Conservation (phyloP, 2,888 invertebrate species). For the Caradrina kadenii region DNA sequence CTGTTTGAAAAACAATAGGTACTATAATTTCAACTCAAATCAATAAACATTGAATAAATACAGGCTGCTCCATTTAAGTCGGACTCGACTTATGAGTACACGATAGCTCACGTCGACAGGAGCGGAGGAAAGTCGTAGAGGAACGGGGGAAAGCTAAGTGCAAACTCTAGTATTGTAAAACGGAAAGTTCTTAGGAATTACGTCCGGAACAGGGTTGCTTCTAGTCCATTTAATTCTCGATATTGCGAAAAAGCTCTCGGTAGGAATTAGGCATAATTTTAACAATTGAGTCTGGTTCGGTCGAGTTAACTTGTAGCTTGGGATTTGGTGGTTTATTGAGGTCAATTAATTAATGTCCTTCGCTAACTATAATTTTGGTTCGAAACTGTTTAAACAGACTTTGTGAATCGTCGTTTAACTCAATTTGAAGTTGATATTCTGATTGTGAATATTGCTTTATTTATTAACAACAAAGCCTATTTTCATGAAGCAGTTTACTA, state of each 20-base stretch:
- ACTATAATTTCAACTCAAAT: conserved; percentile 28
- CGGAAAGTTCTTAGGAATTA: conserved; percentile 70
- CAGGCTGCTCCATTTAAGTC: conserved; percentile 57
- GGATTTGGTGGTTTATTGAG: conserved; percentile 10
- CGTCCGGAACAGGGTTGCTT: conserved; percentile 42
- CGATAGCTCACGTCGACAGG: conserved; percentile 40
- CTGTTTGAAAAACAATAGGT: conserved; percentile 13
- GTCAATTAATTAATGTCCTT: conserved; percentile 28
- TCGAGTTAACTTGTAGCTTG: conserved; percentile 33
- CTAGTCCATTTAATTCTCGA: conserved; percentile 37
- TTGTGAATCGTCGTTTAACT: neutral
- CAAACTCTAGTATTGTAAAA: conserved; percentile 75
- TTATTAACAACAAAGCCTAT: neutral
- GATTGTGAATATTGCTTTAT: neutral
- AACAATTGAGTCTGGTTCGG: conserved; percentile 34
- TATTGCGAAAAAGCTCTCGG: conserved; percentile 30
- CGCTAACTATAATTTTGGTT: conserved; percentile 24
- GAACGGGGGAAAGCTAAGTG: conserved; percentile 71
- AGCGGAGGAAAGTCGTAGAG: conserved; percentile 28
- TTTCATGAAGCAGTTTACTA: no score
- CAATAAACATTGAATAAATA: conserved; percentile 53
- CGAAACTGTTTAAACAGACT: conserved; percentile 12
- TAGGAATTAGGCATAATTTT: conserved; percentile 38
- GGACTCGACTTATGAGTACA: conserved; percentile 52
- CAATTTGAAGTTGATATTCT: neutral